Base-by-base conservation (phyloP, 2,113 vertebrate genomes). In the Charadrius vociferus region DNA sequence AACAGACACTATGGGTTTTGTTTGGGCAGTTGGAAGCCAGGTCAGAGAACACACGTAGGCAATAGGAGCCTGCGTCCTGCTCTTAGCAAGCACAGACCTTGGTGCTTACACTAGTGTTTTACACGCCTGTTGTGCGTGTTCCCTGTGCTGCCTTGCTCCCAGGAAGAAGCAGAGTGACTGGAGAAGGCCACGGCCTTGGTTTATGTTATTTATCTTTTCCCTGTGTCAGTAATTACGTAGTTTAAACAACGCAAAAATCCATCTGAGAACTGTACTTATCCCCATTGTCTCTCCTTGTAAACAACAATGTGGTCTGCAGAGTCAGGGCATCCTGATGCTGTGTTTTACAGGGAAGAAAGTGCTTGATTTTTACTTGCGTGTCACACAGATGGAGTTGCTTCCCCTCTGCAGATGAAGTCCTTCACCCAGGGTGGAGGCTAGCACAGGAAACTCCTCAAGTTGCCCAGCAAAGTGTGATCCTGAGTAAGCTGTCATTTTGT, bases 51-150 rank as follows among this genome's bases (percentile, higher is more conserved):
- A 5, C 39, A 6, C 9, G 4, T 9, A 4, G n/a, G 29, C 59
- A 65, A 12, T 32, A 55, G 43, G 53, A 86, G 45, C 4, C 1
- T 0, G 0, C 2, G 1, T 80, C 58, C 22, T 5, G 5, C 43
- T 73, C 12, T 61, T 58, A 36, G 37, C 26, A 50, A 37, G 50
- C 5, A 1, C 2, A 3, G 72, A 30, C 50, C 9, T 63, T n/a
- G 21, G 15, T 81, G 63, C 32, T 59, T 59, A 27, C 8, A 2
- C 4, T 26, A 10, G 39, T 36, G n/a, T 52, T 47, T 73, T 17
- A 24, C 26, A 3, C 0, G 0, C 30, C 34, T 61, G 32, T n/a
- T 75, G 21, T 6, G 13, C 43, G 24, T 41, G 19, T 78, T 81
- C 37, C 61, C 68, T 74, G 7, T 66, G 30, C 50, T 71, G 37